Conservation (phyloP, 2,888 invertebrate genomes). For the Cheilosia scutellata region DNA sequence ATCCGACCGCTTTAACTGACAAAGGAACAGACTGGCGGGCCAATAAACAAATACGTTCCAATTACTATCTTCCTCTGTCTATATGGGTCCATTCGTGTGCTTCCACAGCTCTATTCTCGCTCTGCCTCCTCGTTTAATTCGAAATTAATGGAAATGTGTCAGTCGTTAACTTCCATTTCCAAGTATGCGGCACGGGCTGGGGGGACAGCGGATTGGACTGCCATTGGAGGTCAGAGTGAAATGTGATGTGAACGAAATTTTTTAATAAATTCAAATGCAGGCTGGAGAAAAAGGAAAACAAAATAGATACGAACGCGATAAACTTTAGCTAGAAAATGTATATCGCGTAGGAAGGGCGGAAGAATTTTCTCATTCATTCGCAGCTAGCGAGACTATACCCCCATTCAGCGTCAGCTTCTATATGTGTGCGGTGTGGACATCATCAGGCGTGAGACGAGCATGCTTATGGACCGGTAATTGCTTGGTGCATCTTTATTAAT, state of each 20-base stretch:
- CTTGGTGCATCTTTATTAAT: conserved; percentile 76
- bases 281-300: conserved; percentile 21
- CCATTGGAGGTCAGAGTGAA: conserved; percentile 42
- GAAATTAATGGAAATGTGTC: conserved; percentile 76
- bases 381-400: conserved; percentile 26
- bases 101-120: neutral
- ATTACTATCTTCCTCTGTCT: conserved; percentile 67
- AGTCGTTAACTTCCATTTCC: conserved; percentile 73
- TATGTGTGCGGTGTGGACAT: neutral
- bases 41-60: conserved; percentile 75
- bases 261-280: conserved; percentile 73
- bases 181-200: conserved; percentile 33
- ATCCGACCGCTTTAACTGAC: conserved; percentile 39
- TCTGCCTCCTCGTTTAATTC: conserved; percentile 61
- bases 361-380: conserved; percentile 15
- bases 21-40: conserved; percentile 71
- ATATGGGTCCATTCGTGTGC: neutral
- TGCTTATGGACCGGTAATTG: conserved; percentile 71
- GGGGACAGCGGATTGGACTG: neutral
- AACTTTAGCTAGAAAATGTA: conserved; percentile 29
- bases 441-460: conserved; percentile 30
- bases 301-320: conserved; percentile 33
- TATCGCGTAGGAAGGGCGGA: neutral
- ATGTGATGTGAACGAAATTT: conserved; percentile 75
- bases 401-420: neutral